Percentiles rank a stretch among this genome's conserved stretches.
These are phyloP conservation scores for Grapholita molesta DNA, from an alignment of 1,140 invertebrate species.

Conservation along the genomic window DNA sequence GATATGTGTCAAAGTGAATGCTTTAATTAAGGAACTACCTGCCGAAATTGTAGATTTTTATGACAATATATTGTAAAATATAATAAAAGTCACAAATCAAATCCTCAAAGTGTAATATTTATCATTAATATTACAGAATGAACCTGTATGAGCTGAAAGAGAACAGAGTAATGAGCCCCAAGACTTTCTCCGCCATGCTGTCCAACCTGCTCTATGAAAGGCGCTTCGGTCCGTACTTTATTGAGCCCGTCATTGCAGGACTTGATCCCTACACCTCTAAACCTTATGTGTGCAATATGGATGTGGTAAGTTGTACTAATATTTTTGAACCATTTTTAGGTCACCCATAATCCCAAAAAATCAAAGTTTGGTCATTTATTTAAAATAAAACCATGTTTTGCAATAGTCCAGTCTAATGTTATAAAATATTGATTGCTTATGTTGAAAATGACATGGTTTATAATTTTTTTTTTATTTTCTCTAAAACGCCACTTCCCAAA, in stretches of 20 bases:
- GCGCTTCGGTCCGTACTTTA: constrained; percentile 98
- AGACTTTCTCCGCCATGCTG: constrained; percentile 95
- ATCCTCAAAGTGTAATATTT: background rate
- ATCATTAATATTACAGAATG: constrained; percentile 76
- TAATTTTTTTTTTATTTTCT: too few species aligned
- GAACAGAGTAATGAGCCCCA: constrained; percentile 93
- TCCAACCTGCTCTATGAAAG: constrained; percentile 97
- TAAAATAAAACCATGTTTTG: too few species aligned
- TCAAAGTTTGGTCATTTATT: background rate
- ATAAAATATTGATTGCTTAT: too few species aligned
- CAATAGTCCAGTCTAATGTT: too few species aligned
- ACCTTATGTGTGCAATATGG: constrained; percentile 96
- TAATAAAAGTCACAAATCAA: too few species aligned
- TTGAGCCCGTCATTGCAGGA: constrained; percentile 97
- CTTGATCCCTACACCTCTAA: constrained; percentile 92
- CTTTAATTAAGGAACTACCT: too few species aligned
- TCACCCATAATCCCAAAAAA: background rate
- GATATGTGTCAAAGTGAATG: too few species aligned
- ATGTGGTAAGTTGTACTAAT: constrained; percentile 83
- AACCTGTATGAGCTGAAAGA: constrained; percentile 97
- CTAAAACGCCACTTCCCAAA: too few species aligned
- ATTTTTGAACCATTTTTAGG: background rate
- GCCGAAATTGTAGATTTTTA: too few species aligned
- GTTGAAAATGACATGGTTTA: too few species aligned
- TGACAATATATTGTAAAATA: too few species aligned